Evolutionary conservation across 1,140 invertebrate genomes (phyloP).

Genomic region (Pseudachorutes palmiensis): DNA sequence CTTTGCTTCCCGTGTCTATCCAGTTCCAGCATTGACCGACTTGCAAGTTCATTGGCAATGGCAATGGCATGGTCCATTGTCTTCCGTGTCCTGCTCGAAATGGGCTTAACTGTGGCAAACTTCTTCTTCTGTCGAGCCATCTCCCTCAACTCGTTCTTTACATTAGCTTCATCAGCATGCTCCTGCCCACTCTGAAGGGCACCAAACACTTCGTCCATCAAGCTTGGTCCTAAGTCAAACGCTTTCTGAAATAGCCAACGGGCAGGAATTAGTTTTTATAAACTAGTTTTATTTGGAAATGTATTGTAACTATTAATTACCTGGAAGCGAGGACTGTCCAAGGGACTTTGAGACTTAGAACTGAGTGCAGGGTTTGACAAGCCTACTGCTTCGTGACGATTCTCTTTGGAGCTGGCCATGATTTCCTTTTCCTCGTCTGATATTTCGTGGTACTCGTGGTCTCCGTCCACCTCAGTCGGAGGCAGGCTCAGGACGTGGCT

Average conservation of each 20-base stretch:
- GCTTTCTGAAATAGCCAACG: conserved; percentile 51
- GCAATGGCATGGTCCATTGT: conserved; percentile 90
- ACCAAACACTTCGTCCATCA: conserved; percentile 88
- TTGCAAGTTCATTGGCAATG: conserved; percentile 84
- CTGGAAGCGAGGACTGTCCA: conserved; percentile 48
- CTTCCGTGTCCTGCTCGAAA: conserved; percentile 85
- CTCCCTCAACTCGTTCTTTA: conserved; percentile 64
- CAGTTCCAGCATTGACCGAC: conserved; percentile 74
- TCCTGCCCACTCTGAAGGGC: conserved; percentile 54
- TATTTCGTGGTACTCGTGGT: conserved; percentile 84
- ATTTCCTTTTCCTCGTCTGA: conserved; percentile 67
- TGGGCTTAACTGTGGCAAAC: conserved; percentile 76
- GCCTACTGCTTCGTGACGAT: conserved; percentile 11
- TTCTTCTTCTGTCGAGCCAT: conserved; percentile 62
- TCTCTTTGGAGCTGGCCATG: conserved; percentile 6
- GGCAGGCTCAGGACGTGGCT: background rate
- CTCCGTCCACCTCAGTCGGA: background rate
- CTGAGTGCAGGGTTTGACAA: conserved; percentile 33
- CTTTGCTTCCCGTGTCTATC: conserved; percentile 46
- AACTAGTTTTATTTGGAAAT: too few species aligned
- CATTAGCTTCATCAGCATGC: conserved; percentile 55
- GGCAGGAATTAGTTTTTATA: background rate
- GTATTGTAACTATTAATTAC: conserved; percentile 37
- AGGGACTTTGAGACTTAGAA: conserved; percentile 36
- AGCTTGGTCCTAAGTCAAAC: conserved; percentile 82